Evolutionary conservation across 1,140 invertebrate genomes (phyloP), one percentile per base, ranked within the genome.

Genomic region (Mesaphorura yosii): DNA sequence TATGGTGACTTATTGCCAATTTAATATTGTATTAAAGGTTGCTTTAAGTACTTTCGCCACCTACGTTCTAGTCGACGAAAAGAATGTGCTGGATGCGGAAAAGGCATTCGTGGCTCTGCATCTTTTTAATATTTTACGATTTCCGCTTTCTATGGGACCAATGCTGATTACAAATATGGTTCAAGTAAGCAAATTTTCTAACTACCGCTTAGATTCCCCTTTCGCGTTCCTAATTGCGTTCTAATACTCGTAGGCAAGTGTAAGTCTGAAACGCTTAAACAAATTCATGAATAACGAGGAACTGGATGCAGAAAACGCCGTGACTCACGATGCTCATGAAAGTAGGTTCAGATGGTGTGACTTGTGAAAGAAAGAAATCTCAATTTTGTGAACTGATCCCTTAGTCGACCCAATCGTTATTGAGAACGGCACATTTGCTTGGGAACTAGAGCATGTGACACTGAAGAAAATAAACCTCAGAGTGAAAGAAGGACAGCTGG

Each of bases 371-470:
- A 34, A n/a, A n/a, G n/a, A 34, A 17, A 41, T 6, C 22, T 41
- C 5, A 17, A 41, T 7, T 7, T 19, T 7, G 7, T 41, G 6
- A 6, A 10, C 17, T 15, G n/a, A 20, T 41, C n/a, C 22, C 6
- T 3, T 29, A 83, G 82, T 72, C 14, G 70, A 82, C 68, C 80
- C 81, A n/a, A 66, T 86, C 55, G 69, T 79, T 6, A 82, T 86
- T 60, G 83, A 86, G 60, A 83, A 83, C 64, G 84, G 83, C 6
- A 77, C 69, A 49, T 88, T 88, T 66, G 72, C 78, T 6, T 88
- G 85, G 84, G 63, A 68, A 10, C 72, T 70, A 10, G 59, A 62
- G 25, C 14, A 10, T 0, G 40, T 48, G 1, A 46, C 59, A 19
- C 50, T 72, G 28, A 51, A 57, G n/a, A 52, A 66, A 42, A 66